Evolutionary conservation across 2,797 vertebrate genomes (phyloP).

Genomic region (Tachyglossus aculeatus): DNA sequence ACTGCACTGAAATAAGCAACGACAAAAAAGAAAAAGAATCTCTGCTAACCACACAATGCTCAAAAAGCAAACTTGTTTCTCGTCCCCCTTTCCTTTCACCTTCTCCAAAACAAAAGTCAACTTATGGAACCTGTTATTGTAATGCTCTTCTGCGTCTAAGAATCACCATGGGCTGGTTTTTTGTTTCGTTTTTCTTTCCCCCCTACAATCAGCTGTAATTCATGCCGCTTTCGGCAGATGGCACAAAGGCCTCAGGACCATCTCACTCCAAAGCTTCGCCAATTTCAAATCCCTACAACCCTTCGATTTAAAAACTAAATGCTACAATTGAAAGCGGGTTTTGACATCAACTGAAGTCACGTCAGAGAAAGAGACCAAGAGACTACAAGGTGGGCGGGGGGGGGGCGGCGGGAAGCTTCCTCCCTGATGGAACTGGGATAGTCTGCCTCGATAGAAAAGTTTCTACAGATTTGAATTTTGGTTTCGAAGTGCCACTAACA

Average conservation of each 20-base stretch:
- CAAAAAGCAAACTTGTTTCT: slow-evolving; percentile 23
- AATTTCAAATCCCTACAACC: neutral
- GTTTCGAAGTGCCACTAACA: slow-evolving; percentile 52
- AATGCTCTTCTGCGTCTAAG: neutral
- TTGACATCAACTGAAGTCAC: slow-evolving; percentile 37
- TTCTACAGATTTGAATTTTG: slow-evolving; percentile 41
- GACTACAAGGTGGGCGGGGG: slow-evolving; percentile 21
- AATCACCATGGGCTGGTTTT: slow-evolving; percentile 15
- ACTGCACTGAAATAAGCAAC: slow-evolving; percentile 58
- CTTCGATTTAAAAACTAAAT: slow-evolving; percentile 47
- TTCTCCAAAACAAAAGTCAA: slow-evolving; percentile 1
- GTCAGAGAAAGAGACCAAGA: slow-evolving; percentile 50
- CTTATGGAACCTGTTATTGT: neutral
- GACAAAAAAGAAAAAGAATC: slow-evolving; percentile 45
- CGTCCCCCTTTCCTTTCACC: slow-evolving; percentile 40
- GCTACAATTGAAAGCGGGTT: slow-evolving; percentile 57
- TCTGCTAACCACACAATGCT: slow-evolving; percentile 53
- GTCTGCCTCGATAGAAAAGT: slow-evolving; percentile 18
- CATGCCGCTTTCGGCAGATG: slow-evolving; percentile 27
- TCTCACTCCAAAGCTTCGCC: slow-evolving; percentile 10
- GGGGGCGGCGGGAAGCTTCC: slow-evolving; percentile 5
- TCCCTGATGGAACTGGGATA: slow-evolving; percentile 4
- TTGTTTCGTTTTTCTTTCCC: too few relatives aligned
- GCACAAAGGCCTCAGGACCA: slow-evolving; percentile 45
- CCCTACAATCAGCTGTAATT: slow-evolving; percentile 41